Base-by-base conservation (phyloP, 2,113 vertebrate species). In the Asarcornis scutulata region DNA sequence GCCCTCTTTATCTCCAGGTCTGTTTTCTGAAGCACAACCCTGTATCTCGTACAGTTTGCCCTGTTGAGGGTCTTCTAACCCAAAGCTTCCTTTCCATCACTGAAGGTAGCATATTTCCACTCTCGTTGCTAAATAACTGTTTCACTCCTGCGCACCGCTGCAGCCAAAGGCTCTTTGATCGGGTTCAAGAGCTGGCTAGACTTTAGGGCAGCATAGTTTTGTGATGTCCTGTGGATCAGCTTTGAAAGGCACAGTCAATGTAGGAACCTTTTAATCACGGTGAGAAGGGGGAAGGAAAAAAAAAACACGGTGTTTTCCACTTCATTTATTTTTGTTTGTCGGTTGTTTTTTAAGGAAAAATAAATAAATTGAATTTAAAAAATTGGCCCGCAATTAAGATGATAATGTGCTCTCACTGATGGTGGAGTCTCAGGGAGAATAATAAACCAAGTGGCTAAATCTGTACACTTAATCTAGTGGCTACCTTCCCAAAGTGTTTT, bases 61-160 rank as follows among this genome's bases (percentile, higher is more conserved):
- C 25, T 89, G n/a, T 15, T 84, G 81, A 94, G 95, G 91, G 66
- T 78, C 93, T 95, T 73, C 64, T 91, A 95, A 86, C 78, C 66
- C 74, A 82, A 78, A 92, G 79, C 31, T 94, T 91, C 75, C 56
- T 93, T 91, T 72, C 93, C 68, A 34, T 67, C 64, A 31, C 42
- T 67, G 76, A 82, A 91, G 60, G 46, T 2, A 56, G 75, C 83
- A 38, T 46, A 53, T 82, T 81, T 91, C 72, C 48, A 42, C 44
- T 34, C 10, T 18, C 31, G 6, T 42, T 79, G 29, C 31, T 86
- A 63, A 53, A 67, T 44, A 68, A 34, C 27, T 59, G 6, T 34
- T 72, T 75, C 1, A 1, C 22, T 92, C n/a, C 62, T 79, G 48
- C 23, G 74, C 34, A 60, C 18, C 8, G 88, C 52, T 89, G 63